Evolutionary conservation across 2,888 invertebrate genomes (phyloP), one percentile per base, ranked within the genome.

Genomic region (Theretra japonica): DNA sequence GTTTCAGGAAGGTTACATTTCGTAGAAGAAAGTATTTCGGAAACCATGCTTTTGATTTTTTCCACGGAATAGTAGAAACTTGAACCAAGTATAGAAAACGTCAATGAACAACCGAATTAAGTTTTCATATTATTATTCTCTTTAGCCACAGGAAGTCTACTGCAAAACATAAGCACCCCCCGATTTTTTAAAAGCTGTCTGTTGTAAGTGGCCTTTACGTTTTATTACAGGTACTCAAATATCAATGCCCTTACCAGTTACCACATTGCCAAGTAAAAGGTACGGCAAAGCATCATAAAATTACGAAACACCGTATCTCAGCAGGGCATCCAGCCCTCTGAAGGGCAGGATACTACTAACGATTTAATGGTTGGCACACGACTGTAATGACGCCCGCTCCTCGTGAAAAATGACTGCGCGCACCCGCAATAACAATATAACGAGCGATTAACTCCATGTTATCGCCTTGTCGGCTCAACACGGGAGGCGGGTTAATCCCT

Each of bases 321-420:
- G 73, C 73, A 75, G 76, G 76, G 75, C 75, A 75, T 74, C 73
- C 80, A 83, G 83, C 82, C 82, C 86, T 78, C 79, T 75, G 76
- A 78, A 77, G 76, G 80, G 75, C 70, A 69, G 75, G 74, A 73
- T 70, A 68, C 71, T 79, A 79, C 84, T 84, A 88, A 88, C 87
- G 78, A 86, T 82, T 82, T 90, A 91, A 92, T 89, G 88, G 86
- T 79, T 82, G 89, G 87, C 92, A 89, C 91, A 88, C 90, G 89
- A 83, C 86, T 77, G 73, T 79, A 82, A 81, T 79, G 80, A 82
- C 75, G 73, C 68, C 72, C 74, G 68, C 74, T 70, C 78, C 77
- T 75, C 76, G 82, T 85, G 83, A 82, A 82, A 81, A 80, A 85
- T 83, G 85, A 81, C 80, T 65, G 48, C 83, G 79, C 77, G 76